A percentile compares a stretch with the other conserved stretches of the same genome.
phyloP scores from a whole-genome alignment of 2,797 vertebrate genomes.

The Smutsia temminckii region DNA sequence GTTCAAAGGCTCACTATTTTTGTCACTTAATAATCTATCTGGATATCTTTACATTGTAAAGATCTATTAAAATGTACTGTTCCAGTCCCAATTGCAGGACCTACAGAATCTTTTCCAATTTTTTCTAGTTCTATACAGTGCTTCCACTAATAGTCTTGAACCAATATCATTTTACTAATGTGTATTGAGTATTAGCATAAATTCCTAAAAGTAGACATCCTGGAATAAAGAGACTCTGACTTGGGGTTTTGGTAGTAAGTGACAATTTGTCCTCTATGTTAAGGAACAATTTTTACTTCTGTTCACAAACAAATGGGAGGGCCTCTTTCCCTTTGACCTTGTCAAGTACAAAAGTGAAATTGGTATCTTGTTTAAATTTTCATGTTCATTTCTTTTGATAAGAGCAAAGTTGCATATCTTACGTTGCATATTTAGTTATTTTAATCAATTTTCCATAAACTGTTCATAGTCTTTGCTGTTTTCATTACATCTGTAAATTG shows the following conservation, averaged over 20 bases:
- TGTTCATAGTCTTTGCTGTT: no score
- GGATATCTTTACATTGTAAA: not conserved
- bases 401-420: not conserved
- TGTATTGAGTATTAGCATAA: not conserved
- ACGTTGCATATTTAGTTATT: not conserved
- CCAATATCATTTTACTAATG: not conserved
- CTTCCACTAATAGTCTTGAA: not conserved
- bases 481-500: not conserved
- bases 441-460: not conserved
- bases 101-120: not conserved
- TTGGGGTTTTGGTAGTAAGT: not conserved
- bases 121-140: not conserved
- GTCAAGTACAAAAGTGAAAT: not conserved
- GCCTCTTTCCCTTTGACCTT: not conserved
- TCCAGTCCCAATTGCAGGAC: not conserved
- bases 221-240: not conserved
- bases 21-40: not conserved
- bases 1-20: not conserved
- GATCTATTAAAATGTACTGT: not conserved
- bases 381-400: not conserved
- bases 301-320: not conserved
- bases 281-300: not conserved
- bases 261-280: not conserved
- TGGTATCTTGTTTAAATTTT: not conserved
- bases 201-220: not conserved